Conservation (phyloP, 2,888 invertebrate species). For the Nomada lathburiana region DNA sequence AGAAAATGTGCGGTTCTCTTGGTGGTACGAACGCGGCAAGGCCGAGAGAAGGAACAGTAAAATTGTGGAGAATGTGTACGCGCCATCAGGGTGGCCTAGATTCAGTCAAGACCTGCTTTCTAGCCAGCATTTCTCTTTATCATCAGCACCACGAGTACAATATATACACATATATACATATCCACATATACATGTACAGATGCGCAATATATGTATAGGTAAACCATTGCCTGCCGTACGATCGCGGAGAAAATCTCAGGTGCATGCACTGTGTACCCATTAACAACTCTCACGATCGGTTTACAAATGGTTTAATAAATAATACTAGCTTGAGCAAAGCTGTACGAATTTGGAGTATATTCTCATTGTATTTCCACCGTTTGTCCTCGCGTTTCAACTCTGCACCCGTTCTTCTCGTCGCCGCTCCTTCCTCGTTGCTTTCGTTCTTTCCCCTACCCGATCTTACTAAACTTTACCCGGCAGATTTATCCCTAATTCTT, state of each 20-base stretch:
- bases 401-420: neutral
- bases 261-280: slow-evolving; percentile 41
- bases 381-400: neutral
- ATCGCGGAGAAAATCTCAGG: slow-evolving; percentile 76
- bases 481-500: too few species aligned
- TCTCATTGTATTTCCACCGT: neutral
- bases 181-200: too few species aligned
- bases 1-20: slow-evolving; percentile 61
- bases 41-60: slow-evolving; percentile 81
- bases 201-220: slow-evolving; percentile 62
- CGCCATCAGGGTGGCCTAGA: slow-evolving; percentile 83
- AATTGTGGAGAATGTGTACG: slow-evolving; percentile 82
- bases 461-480: too few species aligned
- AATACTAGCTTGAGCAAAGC: neutral
- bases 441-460: too few species aligned
- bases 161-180: too few species aligned
- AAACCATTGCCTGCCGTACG: slow-evolving; percentile 72
- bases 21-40: slow-evolving; percentile 73
- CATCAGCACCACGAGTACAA: slow-evolving; percentile 76
- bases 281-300: slow-evolving; percentile 16
- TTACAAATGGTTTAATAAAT: slow-evolving; percentile 21
- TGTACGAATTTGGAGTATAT: neutral
- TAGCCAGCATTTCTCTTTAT: slow-evolving; percentile 85
- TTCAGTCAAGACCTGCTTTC: slow-evolving; percentile 84
- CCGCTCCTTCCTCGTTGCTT: too few species aligned